phyloP scores from a whole-genome alignment of 2,888 invertebrate species.

The Euspilapteryx auroguttella region DNA sequence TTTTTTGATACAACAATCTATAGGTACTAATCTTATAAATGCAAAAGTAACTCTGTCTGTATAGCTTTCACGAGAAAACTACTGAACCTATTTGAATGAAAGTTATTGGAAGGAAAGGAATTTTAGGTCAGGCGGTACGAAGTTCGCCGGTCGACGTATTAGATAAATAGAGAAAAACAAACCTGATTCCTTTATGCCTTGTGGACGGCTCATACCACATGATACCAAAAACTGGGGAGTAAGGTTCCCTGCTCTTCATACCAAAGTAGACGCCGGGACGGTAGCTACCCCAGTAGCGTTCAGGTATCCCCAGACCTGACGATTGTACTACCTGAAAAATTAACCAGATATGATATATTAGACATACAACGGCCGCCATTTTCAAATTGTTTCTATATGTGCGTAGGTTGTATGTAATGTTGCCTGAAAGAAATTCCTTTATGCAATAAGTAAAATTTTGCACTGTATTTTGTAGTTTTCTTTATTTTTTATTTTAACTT shows the following conservation, averaged over 20 bases:
- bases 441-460: not conserved
- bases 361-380: slow-evolving; percentile 2
- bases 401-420: not conserved
- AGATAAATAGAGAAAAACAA: slow-evolving; percentile 8
- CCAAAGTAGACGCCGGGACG: slow-evolving; percentile 88
- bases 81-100: too few relatives aligned
- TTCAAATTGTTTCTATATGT: too few relatives aligned
- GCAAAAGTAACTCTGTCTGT: too few relatives aligned
- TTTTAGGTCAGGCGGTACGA: too few relatives aligned
- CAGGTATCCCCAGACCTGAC: slow-evolving; percentile 72
- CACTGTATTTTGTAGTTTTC: too few relatives aligned
- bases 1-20: too few relatives aligned
- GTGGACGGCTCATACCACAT: slow-evolving; percentile 91
- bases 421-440: too few relatives aligned
- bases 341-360: slow-evolving; percentile 6
- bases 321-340: slow-evolving; percentile 62
- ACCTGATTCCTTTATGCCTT: slow-evolving; percentile 76
- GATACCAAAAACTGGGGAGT: slow-evolving; percentile 87
- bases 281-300: slow-evolving; percentile 93
- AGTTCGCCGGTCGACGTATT: too few relatives aligned
- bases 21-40: too few relatives aligned
- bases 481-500: too few relatives aligned
- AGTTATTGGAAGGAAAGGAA: too few relatives aligned
- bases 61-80: too few relatives aligned
- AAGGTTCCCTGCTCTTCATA: slow-evolving; percentile 85